Evolutionary conservation across 2,113 vertebrate genomes (phyloP), one percentile per base, ranked within the genome.

Genomic region (Rhinogobius similis): DNA sequence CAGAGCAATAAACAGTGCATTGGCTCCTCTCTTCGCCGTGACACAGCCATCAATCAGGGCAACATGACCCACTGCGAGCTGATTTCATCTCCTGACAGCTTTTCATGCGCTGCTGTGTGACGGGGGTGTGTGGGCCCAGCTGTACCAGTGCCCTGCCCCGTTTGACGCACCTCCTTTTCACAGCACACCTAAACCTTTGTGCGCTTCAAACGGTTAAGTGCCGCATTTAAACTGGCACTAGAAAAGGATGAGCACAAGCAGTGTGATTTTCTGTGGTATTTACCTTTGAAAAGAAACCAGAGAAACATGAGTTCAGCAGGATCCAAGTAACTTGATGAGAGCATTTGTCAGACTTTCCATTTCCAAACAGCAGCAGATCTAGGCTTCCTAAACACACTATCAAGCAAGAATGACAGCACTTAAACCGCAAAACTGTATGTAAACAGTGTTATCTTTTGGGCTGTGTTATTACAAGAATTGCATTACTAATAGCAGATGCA

Each of bases 331-430:
- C 78, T 69, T 26, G 24, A 80, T 71, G 77, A 74, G 53, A 68
- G 71, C 39, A 18, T 79, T 77, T 80, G 76, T 87, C 76, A 82
- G 81, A 81, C 74, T 89, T 86, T 89, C 81, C 79, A 77, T 74
- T 83, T 80, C 64, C 58, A 48, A 74, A 66, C 61, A n/a, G 61
- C 32, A 23, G 44, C 68, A 62, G 39, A 67, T 50, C 26, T 20
- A 46, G 65, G 13, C 65, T 78, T 68, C 24, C 62, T 1, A 55
- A 14, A 58, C 11, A 26, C 14, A 70, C 27, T 27, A 68, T 64
- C 55, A 73, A 65, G 59, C 53, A 10, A 44, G 58, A 20, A 66
- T 67, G 62, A 65, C 43, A 55, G 76, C 10, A 4, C 50, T 53
- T 29, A 26, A 48, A 85, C 81, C 84, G 64, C 79, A 77, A 77